Conservation (phyloP, 1,140 invertebrate species). For the Pygmarrhopalites habei region DNA sequence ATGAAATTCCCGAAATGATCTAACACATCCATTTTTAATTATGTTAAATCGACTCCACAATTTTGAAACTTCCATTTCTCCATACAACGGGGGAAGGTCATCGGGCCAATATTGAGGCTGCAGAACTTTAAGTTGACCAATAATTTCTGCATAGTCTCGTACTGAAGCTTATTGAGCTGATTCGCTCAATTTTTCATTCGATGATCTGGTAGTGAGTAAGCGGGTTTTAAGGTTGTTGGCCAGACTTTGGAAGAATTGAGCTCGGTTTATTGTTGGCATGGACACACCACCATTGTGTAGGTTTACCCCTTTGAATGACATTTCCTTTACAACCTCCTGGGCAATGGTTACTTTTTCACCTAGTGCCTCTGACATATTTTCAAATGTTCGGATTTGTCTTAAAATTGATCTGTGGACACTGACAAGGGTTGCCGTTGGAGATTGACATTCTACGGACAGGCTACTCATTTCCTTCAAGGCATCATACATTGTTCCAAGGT, state of each 20-base stretch:
- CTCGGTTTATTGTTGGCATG: background rate
- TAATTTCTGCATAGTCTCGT: background rate
- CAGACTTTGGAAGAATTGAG: background rate
- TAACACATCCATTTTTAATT: background rate
- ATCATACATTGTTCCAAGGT: background rate
- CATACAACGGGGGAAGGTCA: background rate
- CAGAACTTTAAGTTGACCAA: background rate
- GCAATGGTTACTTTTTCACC: background rate
- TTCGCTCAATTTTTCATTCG: no score
- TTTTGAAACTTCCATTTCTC: background rate
- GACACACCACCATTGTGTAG: background rate
- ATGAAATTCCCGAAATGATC: background rate
- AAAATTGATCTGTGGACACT: background rate
- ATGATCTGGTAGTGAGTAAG: background rate
- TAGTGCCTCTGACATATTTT: background rate
- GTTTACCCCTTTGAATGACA: background rate
- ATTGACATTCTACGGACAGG: background rate
- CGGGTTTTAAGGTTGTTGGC: background rate
- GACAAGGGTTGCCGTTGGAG: background rate
- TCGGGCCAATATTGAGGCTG: background rate
- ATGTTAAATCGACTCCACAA: background rate
- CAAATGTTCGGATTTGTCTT: background rate
- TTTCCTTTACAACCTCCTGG: background rate
- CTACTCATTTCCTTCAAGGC: background rate
- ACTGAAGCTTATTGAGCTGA: no score